Evolutionary conservation across 2,888 invertebrate species (phyloP).

Genomic region (Drosophila merina): DNA sequence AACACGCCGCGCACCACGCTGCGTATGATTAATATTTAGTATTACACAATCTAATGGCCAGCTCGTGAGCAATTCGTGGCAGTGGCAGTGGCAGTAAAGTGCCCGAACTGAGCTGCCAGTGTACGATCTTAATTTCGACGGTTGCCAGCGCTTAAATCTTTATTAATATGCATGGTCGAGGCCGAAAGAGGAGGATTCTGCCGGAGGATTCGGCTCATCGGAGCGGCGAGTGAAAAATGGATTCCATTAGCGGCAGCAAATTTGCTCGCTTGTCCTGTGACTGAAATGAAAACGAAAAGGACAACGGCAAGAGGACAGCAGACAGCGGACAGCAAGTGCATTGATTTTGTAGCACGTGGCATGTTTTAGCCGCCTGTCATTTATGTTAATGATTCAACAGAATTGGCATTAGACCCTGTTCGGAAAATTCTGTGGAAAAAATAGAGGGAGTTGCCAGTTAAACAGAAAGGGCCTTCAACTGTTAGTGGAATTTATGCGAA

Average conservation of each 20-base stretch:
- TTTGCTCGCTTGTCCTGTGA: constrained; percentile 52
- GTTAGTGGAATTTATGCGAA: background rate
- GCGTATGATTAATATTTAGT: constrained; percentile 75
- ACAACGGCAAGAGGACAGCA: constrained; percentile 5
- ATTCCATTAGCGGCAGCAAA: constrained; percentile 62
- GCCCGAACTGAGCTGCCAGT: constrained; percentile 44
- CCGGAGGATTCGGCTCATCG: constrained; percentile 35
- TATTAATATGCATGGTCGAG: constrained; percentile 69
- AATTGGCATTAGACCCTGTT: constrained; percentile 52
- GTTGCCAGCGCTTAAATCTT: constrained; percentile 61
- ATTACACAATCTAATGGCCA: constrained; percentile 69
- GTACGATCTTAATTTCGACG: constrained; percentile 61
- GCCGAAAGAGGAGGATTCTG: constrained; percentile 28
- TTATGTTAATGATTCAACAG: constrained; percentile 68
- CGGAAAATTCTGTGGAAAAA: background rate
- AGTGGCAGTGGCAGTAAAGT: constrained; percentile 23
- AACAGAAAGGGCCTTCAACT: background rate
- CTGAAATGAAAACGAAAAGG: background rate
- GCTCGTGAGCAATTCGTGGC: constrained; percentile 59
- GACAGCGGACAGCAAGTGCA: constrained; percentile 51
- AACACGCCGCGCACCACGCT: constrained; percentile 48
- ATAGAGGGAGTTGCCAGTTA: no score
- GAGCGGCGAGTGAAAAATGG: constrained; percentile 60
- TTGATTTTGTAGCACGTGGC: constrained; percentile 66
- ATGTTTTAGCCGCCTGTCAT: constrained; percentile 53